Base-by-base conservation (phyloP, 1,140 invertebrate species). In the Monomorium pharaonis region DNA sequence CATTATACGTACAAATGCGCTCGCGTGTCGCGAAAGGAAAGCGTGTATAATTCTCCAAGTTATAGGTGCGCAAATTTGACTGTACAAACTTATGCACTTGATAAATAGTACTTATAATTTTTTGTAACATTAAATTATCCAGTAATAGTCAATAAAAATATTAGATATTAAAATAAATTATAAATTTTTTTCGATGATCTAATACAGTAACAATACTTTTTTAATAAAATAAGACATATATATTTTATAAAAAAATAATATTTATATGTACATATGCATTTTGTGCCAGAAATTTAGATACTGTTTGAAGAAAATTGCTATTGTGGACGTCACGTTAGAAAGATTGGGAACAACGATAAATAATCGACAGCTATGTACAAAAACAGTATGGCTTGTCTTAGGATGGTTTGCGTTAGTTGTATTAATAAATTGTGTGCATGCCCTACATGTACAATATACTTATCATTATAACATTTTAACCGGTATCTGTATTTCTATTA, bases 301-400 rank as follows among this genome's bases (percentile, higher is more conserved):
- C 9, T 83, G 65, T 44, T 27, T 83, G 78, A 69, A 24, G 6
- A 54, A 56, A 24, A n/a, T 83, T 42, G 12, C 49, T 30, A 12
- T 67, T 18, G 6, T 83, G 6, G 63, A 83, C 33, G 51, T 58
- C 10, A 83, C 78, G 3, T 10, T 83, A 44, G 30, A 83, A 56
- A 83, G 10, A n/a, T 12, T 84, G 33, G 54, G 37, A 24, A 44
- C 18, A 44, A 51, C 21, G 2, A 69, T 14, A 12, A 33, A 83
- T 54, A 58, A 83, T 27, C 49, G 33, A 18, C 42, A 54, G 5
- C 7, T 72, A n/a, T 42, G 42, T 37, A 83, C 0, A 2, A 63
- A n/a, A 80, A 37, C n/a, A 21, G 2, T 67, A 44, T 27, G 54
- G 3, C 37, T 60, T 16, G 21, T 60, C 14, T 12, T 58, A 27